Base-by-base conservation (phyloP, 2,888 invertebrate genomes). In the Lochmaea crataegi region DNA sequence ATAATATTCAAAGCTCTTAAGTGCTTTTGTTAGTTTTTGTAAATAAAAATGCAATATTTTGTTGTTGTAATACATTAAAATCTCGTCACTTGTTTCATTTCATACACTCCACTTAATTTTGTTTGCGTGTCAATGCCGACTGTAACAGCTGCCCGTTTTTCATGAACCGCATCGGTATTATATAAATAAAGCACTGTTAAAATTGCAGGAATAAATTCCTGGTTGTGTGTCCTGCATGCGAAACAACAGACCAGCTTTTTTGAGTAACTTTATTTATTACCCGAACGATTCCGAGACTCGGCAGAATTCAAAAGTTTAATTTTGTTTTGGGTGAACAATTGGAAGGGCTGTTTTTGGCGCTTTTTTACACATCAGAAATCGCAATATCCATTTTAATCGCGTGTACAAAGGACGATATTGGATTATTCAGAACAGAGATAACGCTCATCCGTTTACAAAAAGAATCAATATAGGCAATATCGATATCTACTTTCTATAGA, bases 131-230 rank as follows among this genome's bases (percentile, higher is more conserved):
- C 73, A 67, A 67, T 70, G 66, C 56, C 73, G 67, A 41, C 42
- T 48, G 22, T 22, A n/a, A n/a, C 48, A 65, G 68, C 18, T 53
- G 53, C 16, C 41, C 18, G 38, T 42, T 66, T 72, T 72, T 65
- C 41, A 65, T 69, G 68, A 65, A 48, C 18, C 53, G 16, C 16
- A 53, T 53, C 66, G 70, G 57, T 63, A 64, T 70, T 67, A 45
- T 69, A 73, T 73, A 73, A 73, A 70, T 73, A 74, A 71, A 74
- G 68, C 68, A 65, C 71, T 56, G 74, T 68, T 74, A 61, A 71
- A 74, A 68, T 74, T 71, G 68, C 68, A 71, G 68, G 63, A 71
- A 74, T 74, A 71, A 74, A 74, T 71, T 74, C 65, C 65, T 68
- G 61, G 10, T 56, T 61, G 74, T 71, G 74, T 71, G 74, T 71